Percentiles rank a stretch among this genome's conserved stretches.
These are phyloP conservation scores for Columba livia DNA, from an alignment of 2,113 vertebrate species.

Conservation along the genomic window DNA sequence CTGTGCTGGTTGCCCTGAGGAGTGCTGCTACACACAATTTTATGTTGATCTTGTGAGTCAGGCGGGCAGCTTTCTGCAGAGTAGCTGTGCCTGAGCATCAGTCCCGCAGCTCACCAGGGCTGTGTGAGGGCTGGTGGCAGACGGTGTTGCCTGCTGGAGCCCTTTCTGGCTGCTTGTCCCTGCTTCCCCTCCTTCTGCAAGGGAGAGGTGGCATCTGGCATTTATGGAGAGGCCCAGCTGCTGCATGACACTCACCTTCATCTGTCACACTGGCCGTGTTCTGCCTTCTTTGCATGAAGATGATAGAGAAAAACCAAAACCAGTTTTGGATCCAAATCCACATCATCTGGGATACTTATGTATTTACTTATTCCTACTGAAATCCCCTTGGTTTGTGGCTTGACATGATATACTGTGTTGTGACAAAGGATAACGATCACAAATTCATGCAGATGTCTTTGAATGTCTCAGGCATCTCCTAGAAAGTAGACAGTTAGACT, in stretches of 20 bases:
- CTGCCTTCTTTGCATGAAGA: not conserved
- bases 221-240: not conserved
- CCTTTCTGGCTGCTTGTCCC: not conserved
- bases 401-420: not conserved
- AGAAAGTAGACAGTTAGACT: not conserved
- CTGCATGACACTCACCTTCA: not conserved
- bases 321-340: not conserved
- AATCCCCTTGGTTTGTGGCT: not conserved
- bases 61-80: not conserved
- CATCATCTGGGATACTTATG: not conserved
- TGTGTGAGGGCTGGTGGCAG: not conserved
- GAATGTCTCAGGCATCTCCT: not conserved
- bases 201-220: not conserved
- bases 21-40: not conserved
- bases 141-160: not conserved
- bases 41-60: not conserved
- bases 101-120: accelerated
- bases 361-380: not conserved
- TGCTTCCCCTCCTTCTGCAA: not conserved
- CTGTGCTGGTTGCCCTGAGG: not conserved
- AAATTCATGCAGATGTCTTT: not conserved
- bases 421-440: not conserved
- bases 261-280: not conserved
- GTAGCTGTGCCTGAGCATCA: not conserved
- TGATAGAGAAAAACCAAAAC: not conserved